Conservation (phyloP, 64 coral and sea anemone species). For the Platygyra sinensis region DNA sequence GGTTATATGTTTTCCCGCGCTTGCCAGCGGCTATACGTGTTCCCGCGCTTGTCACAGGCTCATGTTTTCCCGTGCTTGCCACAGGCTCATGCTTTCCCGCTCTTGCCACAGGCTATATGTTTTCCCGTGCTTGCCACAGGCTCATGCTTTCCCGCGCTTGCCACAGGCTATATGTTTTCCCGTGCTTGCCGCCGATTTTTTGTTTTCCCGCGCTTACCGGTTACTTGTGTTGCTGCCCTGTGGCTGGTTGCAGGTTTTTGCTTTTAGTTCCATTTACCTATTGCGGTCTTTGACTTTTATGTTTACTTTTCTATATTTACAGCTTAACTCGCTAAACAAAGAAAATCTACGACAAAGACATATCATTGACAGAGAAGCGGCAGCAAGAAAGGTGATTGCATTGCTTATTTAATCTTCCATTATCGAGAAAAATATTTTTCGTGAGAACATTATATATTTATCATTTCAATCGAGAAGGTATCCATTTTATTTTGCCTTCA, state of each 20-base stretch:
- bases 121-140: no score
- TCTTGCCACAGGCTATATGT: no score
- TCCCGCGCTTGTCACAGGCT: no score
- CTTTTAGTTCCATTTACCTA: not conserved
- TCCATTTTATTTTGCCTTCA: not conserved
- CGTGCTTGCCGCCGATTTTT: no score
- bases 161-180: no score
- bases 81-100: no score
- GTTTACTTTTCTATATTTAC: not conserved
- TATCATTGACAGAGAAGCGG: conserved; percentile 75
- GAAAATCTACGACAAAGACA: conserved; percentile 87
- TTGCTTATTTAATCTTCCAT: not conserved
- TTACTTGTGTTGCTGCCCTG: no score
- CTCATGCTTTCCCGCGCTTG: no score
- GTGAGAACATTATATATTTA: not conserved
- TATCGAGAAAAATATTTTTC: not conserved
- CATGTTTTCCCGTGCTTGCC: no score
- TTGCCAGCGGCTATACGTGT: no score
- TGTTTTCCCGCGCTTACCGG: no score
- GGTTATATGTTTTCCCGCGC: no score
- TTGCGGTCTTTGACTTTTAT: not conserved
- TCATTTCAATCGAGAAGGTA: not conserved
- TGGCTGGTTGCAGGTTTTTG: not conserved
- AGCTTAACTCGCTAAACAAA: conserved; percentile 80
- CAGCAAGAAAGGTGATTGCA: conserved; percentile 80